phyloP scores from a whole-genome alignment of 2,797 vertebrate genomes.

The Pseudocheirus occidentalis region DNA sequence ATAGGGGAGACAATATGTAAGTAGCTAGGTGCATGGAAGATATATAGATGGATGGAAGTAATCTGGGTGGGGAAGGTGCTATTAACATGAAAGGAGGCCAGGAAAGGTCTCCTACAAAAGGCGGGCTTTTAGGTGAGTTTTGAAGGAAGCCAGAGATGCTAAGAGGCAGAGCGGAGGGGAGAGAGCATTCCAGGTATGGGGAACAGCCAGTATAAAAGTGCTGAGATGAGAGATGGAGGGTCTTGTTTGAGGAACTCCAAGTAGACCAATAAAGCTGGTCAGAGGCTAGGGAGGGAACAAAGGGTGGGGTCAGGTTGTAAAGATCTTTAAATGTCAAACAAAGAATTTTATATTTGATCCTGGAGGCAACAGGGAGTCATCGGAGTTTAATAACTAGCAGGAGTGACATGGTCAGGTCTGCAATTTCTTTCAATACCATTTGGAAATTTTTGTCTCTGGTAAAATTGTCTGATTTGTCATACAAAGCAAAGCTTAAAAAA shows the following conservation, averaged over 20 bases:
- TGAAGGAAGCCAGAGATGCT: background rate
- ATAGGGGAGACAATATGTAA: background rate
- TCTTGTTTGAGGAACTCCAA: background rate
- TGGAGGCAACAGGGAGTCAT: background rate
- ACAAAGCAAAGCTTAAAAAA: background rate
- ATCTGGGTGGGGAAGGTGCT: background rate
- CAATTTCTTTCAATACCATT: background rate
- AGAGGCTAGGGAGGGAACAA: background rate
- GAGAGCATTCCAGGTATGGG: background rate
- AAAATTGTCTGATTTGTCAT: background rate
- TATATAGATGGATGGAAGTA: background rate
- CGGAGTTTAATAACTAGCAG: background rate
- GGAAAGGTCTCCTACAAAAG: background rate
- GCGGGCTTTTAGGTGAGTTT: background rate
- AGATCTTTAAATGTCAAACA: background rate
- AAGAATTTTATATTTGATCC: background rate
- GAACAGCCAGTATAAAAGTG: background rate
- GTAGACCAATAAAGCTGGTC: background rate
- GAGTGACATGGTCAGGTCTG: background rate
- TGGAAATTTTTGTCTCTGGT: background rate
- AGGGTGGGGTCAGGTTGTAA: background rate
- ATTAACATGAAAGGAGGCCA: background rate
- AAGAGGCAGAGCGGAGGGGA: background rate
- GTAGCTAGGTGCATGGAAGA: background rate
- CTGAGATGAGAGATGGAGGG: background rate